phyloP scores from a whole-genome alignment of 1,140 invertebrate genomes.

The Zaprionus taronus region DNA sequence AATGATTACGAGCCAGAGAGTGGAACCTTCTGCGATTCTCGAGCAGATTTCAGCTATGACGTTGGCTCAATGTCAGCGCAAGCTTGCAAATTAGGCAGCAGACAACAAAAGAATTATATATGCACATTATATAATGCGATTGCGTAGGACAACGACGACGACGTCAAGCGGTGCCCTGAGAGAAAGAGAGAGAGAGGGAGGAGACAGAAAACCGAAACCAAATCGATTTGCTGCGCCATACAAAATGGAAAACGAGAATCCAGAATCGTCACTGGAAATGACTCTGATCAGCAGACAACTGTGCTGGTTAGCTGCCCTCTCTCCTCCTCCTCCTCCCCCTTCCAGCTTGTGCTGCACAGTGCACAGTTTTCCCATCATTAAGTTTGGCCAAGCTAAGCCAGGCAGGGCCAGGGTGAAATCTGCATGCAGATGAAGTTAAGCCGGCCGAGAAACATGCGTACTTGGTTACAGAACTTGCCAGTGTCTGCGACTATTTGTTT shows the following conservation, averaged over 20 bases:
- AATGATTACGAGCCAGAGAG: conserved; percentile 22
- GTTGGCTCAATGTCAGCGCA: conserved; percentile 72
- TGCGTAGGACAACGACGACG: conserved; percentile 18
- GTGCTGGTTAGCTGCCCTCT: conserved; percentile 1
- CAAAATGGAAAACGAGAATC: conserved; percentile 67
- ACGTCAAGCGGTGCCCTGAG: conserved; percentile 50
- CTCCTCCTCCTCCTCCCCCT: background rate
- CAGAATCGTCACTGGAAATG: conserved; percentile 37
- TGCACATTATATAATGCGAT: conserved; percentile 67
- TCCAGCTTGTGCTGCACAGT: background rate
- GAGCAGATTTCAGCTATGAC: conserved; percentile 50
- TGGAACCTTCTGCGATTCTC: background rate
- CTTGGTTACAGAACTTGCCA: conserved; percentile 39
- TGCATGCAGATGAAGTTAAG: conserved; percentile 68
- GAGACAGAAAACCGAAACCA: conserved; percentile 38
- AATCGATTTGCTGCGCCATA: conserved; percentile 71
- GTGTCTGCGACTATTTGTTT: conserved; percentile 75
- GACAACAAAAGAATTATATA: conserved; percentile 78
- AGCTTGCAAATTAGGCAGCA: conserved; percentile 72
- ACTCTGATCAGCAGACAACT: conserved; percentile 8
- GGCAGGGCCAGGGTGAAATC: conserved; percentile 52
- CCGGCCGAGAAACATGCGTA: conserved; percentile 72
- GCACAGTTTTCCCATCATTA: conserved; percentile 74
- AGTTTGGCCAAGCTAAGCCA: conserved; percentile 46
- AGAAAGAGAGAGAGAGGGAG: background rate